These are phyloP conservation scores for Gambusia affinis DNA, from an alignment of 2,113 vertebrate genomes.

Conservation along the genomic window DNA sequence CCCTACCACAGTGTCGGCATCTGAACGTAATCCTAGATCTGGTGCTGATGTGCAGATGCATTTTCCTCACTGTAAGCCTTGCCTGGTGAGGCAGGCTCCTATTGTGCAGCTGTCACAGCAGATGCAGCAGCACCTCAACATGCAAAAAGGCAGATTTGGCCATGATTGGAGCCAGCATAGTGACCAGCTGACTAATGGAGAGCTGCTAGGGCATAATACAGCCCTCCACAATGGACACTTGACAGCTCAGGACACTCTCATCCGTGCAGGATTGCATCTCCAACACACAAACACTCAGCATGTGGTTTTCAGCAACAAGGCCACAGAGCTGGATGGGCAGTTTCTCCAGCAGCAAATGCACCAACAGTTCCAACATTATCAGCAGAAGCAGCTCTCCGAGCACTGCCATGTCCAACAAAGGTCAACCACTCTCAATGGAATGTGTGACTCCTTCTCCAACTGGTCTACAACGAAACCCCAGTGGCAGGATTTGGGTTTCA, in stretches of 20 bases:
- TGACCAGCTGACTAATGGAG: slow-evolving; percentile 38
- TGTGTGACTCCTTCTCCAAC: slow-evolving; percentile 28
- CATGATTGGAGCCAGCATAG: slow-evolving; percentile 49
- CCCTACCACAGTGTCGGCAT: not conserved
- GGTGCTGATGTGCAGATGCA: slow-evolving; percentile 52
- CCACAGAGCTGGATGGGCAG: slow-evolving; percentile 24
- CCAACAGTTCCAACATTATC: slow-evolving; percentile 59
- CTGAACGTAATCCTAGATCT: slow-evolving; percentile 27
- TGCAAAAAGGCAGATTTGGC: slow-evolving; percentile 25
- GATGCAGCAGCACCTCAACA: slow-evolving; percentile 74
- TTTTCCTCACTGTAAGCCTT: slow-evolving; percentile 53
- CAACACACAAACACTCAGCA: slow-evolving; percentile 46
- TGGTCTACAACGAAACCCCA: slow-evolving; percentile 27
- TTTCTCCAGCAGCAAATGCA: slow-evolving; percentile 39
- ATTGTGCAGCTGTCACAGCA: slow-evolving; percentile 76
- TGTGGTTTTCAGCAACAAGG: slow-evolving; percentile 43
- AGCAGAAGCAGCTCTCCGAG: slow-evolving; percentile 56
- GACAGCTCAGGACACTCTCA: slow-evolving; percentile 52
- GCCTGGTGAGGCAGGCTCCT: slow-evolving; percentile 46
- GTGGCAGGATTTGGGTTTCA: slow-evolving; percentile 59
- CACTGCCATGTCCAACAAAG: slow-evolving; percentile 63
- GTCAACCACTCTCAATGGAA: slow-evolving; percentile 51
- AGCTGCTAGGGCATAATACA: slow-evolving; percentile 37
- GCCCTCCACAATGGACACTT: slow-evolving; percentile 53
- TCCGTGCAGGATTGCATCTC: slow-evolving; percentile 43